phyloP scores from a whole-genome alignment of 92 coral and sea anemone species.

The Actinernus sp. region DNA sequence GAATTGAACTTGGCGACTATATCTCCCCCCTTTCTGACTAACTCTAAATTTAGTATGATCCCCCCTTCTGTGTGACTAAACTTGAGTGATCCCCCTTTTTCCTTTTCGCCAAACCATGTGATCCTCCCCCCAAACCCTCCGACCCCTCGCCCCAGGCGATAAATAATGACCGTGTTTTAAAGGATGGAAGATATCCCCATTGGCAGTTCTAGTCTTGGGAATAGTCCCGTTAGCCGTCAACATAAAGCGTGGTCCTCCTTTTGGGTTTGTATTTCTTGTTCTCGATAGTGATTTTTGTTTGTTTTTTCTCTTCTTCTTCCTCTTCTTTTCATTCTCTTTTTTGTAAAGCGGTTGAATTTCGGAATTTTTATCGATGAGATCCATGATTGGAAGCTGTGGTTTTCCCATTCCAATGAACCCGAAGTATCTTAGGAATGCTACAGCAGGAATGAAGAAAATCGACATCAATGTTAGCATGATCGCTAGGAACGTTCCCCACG shows the following conservation, averaged over 20 bases:
- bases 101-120: no score
- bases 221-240: conserved; percentile 31
- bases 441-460: conserved; percentile 91
- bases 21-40: no score
- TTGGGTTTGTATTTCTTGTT: neutral
- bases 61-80: no score
- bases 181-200: conserved; percentile 63
- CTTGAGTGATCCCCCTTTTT: no score
- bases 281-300: neutral
- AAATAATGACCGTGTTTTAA: conserved; percentile 72
- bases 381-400: conserved; percentile 66
- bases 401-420: conserved; percentile 65
- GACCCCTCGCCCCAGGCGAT: no score
- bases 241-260: conserved; percentile 1
- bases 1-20: no score
- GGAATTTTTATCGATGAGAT: conserved; percentile 35
- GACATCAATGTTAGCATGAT: conserved; percentile 82
- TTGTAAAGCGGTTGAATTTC: conserved; percentile 66
- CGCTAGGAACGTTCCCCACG: conserved; percentile 90
- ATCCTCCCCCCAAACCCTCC: no score
- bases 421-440: conserved; percentile 86
- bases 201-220: conserved; percentile 25
- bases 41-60: no score
- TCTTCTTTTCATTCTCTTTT: conserved; percentile 13
- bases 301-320: conserved; percentile 24